These are phyloP conservation scores for Trypoxylus dichotomus DNA, from an alignment of 1,140 invertebrate species.

Conservation along the genomic window DNA sequence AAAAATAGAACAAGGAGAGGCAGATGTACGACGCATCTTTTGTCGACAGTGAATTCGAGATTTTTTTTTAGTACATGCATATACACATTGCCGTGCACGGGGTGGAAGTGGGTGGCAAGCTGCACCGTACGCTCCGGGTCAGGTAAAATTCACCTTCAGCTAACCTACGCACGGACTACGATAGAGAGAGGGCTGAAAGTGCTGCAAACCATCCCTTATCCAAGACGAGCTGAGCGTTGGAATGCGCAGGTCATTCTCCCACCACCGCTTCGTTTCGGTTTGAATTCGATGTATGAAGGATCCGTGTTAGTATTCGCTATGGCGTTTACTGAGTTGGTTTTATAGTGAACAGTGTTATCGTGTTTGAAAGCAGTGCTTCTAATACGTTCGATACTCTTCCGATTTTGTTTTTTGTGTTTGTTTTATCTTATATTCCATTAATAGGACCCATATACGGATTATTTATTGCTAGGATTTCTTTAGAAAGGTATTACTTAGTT, in stretches of 20 bases:
- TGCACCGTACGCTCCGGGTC: conserved; percentile 34
- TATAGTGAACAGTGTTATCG: conserved; percentile 6
- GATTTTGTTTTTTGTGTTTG: background rate
- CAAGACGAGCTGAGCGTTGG: background rate
- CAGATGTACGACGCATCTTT: conserved; percentile 30
- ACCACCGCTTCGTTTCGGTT: background rate
- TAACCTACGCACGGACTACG: background rate
- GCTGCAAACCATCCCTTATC: conserved; percentile 20
- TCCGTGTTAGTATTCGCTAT: conserved; percentile 17
- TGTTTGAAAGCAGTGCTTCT: background rate
- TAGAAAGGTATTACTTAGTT: background rate
- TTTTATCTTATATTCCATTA: background rate
- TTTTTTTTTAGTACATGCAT: conserved; percentile 10
- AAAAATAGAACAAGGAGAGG: conserved; percentile 29
- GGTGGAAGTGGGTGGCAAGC: conserved; percentile 39
- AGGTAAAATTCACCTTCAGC: conserved; percentile 33
- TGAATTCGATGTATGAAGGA: background rate
- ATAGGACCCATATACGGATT: background rate
- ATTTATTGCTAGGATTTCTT: background rate
- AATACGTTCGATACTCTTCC: background rate
- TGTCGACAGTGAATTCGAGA: conserved; percentile 19
- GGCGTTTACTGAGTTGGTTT: conserved; percentile 5
- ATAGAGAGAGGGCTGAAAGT: conserved; percentile 12
- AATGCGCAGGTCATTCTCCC: conserved; percentile 27
- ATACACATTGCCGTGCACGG: background rate